These are phyloP conservation scores for Oryzias celebensis DNA, from an alignment of 2,113 vertebrate genomes.

Conservation along the genomic window DNA sequence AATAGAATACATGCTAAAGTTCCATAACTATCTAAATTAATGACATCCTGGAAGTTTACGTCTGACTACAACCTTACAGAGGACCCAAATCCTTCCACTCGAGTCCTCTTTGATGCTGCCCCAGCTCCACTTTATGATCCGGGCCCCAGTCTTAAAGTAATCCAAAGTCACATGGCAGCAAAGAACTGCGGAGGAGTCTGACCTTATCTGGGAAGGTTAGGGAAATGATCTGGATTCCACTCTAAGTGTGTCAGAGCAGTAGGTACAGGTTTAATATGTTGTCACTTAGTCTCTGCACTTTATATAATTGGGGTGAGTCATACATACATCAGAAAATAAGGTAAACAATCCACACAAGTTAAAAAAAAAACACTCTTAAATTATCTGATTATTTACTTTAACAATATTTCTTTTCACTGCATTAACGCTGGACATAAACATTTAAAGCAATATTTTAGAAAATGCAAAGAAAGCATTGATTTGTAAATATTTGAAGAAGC, in stretches of 20 bases:
- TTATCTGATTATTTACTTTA: neutral
- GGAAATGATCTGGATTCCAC: neutral
- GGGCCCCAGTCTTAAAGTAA: conserved; percentile 34
- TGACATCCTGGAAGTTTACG: neutral
- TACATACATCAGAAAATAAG: too few species aligned
- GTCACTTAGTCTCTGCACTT: too few species aligned
- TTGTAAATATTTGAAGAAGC: neutral
- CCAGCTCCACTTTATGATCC: conserved; percentile 13
- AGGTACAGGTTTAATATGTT: too few species aligned
- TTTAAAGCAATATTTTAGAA: neutral
- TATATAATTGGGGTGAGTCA: too few species aligned
- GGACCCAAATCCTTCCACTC: conserved; percentile 7
- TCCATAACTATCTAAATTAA: too few species aligned
- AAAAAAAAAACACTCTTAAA: too few species aligned
- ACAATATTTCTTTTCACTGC: neutral
- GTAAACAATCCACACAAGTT: too few species aligned
- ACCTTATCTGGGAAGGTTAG: conserved; percentile 35
- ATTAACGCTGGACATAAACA: neutral
- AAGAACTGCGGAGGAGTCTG: conserved; percentile 39
- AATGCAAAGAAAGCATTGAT: neutral
- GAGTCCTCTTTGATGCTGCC: conserved; percentile 6
- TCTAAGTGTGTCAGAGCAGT: neutral
- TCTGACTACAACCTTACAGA: conserved; percentile 1
- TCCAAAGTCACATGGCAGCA: conserved; percentile 50
- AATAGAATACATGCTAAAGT: too few species aligned